These are phyloP conservation scores for Dolichallabes microphthalmus DNA, from an alignment of 2,113 vertebrate genomes.

Conservation along the genomic window DNA sequence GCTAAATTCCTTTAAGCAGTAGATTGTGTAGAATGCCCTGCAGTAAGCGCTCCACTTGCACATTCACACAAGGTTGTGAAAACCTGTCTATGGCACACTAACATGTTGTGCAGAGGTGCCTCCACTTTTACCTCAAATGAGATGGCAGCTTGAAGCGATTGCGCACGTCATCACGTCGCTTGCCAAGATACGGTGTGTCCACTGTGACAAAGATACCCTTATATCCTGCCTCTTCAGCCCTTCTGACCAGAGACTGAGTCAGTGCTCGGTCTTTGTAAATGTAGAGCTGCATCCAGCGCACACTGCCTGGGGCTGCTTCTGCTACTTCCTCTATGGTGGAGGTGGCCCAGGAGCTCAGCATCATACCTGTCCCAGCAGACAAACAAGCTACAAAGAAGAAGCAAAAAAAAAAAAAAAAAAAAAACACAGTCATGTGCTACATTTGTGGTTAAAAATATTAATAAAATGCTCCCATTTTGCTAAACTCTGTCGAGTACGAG, in stretches of 20 bases:
- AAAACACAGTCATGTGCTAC: neutral
- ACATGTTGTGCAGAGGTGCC: constrained; percentile 15
- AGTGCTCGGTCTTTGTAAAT: constrained; percentile 88
- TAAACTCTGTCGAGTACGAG: neutral
- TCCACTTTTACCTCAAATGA: constrained; percentile 82
- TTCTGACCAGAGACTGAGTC: constrained; percentile 79
- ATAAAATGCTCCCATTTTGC: neutral
- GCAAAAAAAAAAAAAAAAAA: neutral
- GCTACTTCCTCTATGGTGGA: constrained; percentile 91
- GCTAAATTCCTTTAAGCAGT: constrained; percentile 24
- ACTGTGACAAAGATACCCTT: constrained; percentile 89
- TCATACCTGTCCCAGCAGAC: constrained; percentile 85
- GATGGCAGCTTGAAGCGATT: constrained; percentile 88
- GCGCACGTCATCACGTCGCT: constrained; percentile 81
- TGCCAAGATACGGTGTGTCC: constrained; percentile 90
- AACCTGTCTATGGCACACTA: constrained; percentile 25
- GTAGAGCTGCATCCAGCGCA: constrained; percentile 89
- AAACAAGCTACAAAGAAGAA: constrained; percentile 75
- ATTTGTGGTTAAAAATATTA: neutral
- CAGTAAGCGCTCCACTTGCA: neutral
- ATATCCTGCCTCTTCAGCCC: constrained; percentile 83
- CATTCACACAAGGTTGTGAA: constrained; percentile 3
- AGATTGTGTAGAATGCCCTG: neutral
- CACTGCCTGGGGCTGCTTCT: constrained; percentile 58
- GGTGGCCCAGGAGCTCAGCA: constrained; percentile 96